Evolutionary conservation across 2,797 vertebrate genomes (phyloP).

Genomic region (Schizopygopsis malacanthus): DNA sequence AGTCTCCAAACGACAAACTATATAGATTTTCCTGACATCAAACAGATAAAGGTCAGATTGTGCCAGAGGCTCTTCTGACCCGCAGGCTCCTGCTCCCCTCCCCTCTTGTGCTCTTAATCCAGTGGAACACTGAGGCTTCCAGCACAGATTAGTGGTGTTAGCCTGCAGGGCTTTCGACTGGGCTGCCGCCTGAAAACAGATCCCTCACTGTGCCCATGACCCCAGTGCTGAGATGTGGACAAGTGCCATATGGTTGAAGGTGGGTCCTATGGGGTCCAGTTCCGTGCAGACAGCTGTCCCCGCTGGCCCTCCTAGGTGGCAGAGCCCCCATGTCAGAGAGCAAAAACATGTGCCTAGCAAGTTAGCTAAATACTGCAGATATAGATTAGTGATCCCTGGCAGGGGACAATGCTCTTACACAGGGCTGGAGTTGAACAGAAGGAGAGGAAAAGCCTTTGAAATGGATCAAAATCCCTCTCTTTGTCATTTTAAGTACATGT

Average conservation of each 20-base stretch:
- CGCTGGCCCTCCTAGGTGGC: constrained; percentile 47
- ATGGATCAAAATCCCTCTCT: constrained; percentile 27
- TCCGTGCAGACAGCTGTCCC: constrained; percentile 77
- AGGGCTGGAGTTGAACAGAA: constrained; percentile 9
- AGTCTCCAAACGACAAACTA: constrained; percentile 11
- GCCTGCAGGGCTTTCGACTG: constrained; percentile 59
- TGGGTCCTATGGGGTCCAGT: constrained; percentile 67
- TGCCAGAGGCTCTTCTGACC: constrained; percentile 39
- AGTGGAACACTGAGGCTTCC: constrained; percentile 64
- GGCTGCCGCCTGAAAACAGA: constrained; percentile 68
- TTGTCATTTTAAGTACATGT: constrained; percentile 33
- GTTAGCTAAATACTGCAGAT: constrained; percentile 57
- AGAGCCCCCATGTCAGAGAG: constrained; percentile 47
- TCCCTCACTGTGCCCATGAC: constrained; percentile 68
- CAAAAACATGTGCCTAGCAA: constrained; percentile 56
- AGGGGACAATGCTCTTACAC: constrained; percentile 25
- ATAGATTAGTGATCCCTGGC: constrained; percentile 49
- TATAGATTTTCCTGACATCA: constrained; percentile 42
- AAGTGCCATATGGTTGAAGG: constrained; percentile 59
- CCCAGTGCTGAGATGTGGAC: constrained; percentile 69
- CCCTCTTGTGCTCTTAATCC: constrained; percentile 71
- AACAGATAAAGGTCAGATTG: constrained; percentile 51
- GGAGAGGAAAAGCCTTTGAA: constrained; percentile 20
- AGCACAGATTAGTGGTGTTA: constrained; percentile 67
- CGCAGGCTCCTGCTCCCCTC: constrained; percentile 32